These are phyloP conservation scores for Pocillopora grandis DNA, from an alignment of 92 coral and sea anemone genomes.

Conservation along the genomic window DNA sequence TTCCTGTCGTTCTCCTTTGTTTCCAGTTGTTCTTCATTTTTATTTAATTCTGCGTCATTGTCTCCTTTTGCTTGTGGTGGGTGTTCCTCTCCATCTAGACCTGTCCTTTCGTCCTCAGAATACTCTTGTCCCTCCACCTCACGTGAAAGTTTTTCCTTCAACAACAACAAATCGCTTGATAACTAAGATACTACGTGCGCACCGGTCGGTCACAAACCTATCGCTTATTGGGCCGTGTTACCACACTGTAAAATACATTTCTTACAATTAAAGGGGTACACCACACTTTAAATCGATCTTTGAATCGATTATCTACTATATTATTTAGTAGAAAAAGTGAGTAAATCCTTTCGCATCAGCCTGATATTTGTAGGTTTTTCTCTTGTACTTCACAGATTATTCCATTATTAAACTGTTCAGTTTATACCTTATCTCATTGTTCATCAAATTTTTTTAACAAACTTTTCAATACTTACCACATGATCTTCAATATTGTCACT, in stretches of 20 bases:
- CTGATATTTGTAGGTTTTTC: too few relatives aligned
- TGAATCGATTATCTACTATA: too few relatives aligned
- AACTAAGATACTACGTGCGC: background rate
- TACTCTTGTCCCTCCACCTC: background rate
- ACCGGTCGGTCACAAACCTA: background rate
- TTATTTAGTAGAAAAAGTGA: too few relatives aligned
- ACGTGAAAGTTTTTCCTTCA: slow-evolving; percentile 10
- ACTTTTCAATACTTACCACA: slow-evolving; percentile 4
- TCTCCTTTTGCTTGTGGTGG: background rate
- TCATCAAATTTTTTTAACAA: background rate
- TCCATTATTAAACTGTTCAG: too few relatives aligned
- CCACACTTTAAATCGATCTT: too few relatives aligned
- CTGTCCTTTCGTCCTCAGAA: background rate
- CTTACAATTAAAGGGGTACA: too few relatives aligned
- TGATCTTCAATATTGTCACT: background rate
- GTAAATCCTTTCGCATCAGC: too few relatives aligned
- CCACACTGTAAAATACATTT: too few relatives aligned
- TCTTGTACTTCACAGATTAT: too few relatives aligned
- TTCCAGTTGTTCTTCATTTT: slow-evolving; percentile 13
- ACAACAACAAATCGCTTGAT: background rate
- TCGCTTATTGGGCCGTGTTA: too few relatives aligned
- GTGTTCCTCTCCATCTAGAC: background rate
- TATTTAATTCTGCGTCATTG: slow-evolving; percentile 1
- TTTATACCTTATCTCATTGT: too few relatives aligned
- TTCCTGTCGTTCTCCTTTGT: slow-evolving; percentile 12